Evolutionary conservation across 2,113 vertebrate genomes (phyloP), one percentile per base, ranked within the genome.

Genomic region (Chaetura pelagica): DNA sequence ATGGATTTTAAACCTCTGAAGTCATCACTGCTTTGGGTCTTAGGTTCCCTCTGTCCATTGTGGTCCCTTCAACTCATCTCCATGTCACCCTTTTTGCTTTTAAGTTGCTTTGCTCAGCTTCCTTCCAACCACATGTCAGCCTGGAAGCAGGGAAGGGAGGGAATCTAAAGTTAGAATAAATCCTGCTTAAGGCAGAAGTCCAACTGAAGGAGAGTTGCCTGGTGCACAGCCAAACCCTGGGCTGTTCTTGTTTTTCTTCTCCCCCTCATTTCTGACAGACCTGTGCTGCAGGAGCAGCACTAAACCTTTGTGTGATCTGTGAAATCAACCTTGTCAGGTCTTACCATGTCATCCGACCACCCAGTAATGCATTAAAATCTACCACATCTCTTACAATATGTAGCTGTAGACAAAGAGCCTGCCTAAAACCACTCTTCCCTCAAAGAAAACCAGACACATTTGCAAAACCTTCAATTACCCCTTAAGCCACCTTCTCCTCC

Each of bases 401-500:
- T 55, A 74, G 73, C 68, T 81, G 34, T 4, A 71, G 76, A 89
- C 69, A 81, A 83, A 83, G 68, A 87, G 15, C 52, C 90, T 86
- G 73, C 76, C 73, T 71, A 51, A 86, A 89, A 20, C 38, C 84
- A 18, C 57, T 91, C 58, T 57, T 40, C 26, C 15, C 73, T 84
- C 95, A 89, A 89, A 87, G 91, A 79, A 94, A 96, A 89, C 79
- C 93, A 96, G 94, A 93, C 0, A 0, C 51, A 27, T 22, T 91
- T 62, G 38, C 87, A 89, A 72, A 69, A 89, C 75, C 52, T 91
- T 52, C 87, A 78, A 71, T 93, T 93, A 84, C 38, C 9, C 51
- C 23, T 58, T 66, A 81, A 90, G 42, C n/a, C 63, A 71, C 78
- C 79, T 92, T 87, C 94, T 94, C 66, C 66, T 89, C 67, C 59